These are phyloP conservation scores for Hyperoodon ampullatus DNA, from an alignment of 2,113 vertebrate genomes.

Conservation along the genomic window DNA sequence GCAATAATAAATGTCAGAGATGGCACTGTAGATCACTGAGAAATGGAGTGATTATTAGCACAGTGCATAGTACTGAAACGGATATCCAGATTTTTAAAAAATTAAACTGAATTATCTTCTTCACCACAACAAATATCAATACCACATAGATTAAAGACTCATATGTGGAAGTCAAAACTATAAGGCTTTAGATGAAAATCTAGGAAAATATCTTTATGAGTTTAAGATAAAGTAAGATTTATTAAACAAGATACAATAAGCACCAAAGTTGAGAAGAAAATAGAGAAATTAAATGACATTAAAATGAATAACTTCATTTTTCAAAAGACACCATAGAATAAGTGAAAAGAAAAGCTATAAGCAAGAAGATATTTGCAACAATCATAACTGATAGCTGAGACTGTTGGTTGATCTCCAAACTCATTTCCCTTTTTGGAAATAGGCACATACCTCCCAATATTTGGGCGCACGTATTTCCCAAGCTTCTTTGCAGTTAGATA, in stretches of 20 bases:
- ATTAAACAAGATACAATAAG: not conserved
- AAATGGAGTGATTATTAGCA: not conserved
- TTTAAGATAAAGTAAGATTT: not conserved
- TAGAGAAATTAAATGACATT: not conserved
- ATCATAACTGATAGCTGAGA: not conserved
- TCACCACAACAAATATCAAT: not conserved
- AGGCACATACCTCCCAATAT: not conserved
- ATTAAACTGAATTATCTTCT: not conserved
- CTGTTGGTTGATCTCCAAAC: not conserved
- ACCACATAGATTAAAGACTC: not conserved
- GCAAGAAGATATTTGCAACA: not conserved
- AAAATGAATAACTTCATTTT: conserved; percentile 34
- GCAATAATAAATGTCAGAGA: not conserved
- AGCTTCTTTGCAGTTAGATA: not conserved
- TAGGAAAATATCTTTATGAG: conserved; percentile 21
- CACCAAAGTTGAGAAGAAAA: not conserved
- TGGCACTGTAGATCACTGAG: not conserved
- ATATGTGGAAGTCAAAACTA: not conserved
- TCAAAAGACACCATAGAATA: not conserved
- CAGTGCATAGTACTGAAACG: not conserved
- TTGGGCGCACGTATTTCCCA: not conserved
- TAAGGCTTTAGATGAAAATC: conserved; percentile 24
- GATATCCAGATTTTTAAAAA: not conserved
- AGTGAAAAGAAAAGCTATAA: conserved; percentile 11
- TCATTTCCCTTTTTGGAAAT: not conserved